Percentiles rank a stretch among this genome's conserved stretches.
phyloP scores from a whole-genome alignment of 2,888 invertebrate genomes.

The Maniola hyperantus region DNA sequence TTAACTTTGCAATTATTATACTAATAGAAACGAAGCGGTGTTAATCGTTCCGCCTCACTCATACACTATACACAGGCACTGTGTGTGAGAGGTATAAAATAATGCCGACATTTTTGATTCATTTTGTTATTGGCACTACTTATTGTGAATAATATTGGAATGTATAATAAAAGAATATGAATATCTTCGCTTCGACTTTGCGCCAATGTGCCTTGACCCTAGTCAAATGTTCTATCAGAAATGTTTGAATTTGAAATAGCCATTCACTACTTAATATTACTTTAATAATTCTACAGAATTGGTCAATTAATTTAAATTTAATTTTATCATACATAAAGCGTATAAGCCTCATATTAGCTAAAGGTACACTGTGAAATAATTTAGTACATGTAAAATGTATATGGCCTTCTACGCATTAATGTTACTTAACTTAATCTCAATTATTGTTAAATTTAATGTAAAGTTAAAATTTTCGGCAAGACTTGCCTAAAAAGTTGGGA shows the following conservation, averaged over 20 bases:
- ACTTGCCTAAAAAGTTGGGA: constrained; percentile 12
- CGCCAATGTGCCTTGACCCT: neutral
- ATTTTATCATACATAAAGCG: constrained; percentile 11
- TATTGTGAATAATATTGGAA: too few species aligned
- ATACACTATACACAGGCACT: too few species aligned
- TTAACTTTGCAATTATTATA: too few species aligned
- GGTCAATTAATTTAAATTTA: constrained; percentile 32
- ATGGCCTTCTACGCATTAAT: neutral
- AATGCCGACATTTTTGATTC: too few species aligned
- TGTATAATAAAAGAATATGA: too few species aligned
- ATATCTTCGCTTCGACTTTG: neutral
- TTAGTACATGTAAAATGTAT: constrained; percentile 1
- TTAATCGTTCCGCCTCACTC: too few species aligned
- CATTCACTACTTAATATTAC: constrained; percentile 34
- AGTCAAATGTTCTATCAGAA: constrained; percentile 23
- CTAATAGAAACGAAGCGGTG: too few species aligned
- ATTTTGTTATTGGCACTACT: too few species aligned
- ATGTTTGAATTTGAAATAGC: constrained; percentile 30
- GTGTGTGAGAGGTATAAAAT: too few species aligned
- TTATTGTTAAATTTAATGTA: constrained; percentile 12
- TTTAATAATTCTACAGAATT: constrained; percentile 32
- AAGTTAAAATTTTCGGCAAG: constrained; percentile 14
- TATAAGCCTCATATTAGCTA: constrained; percentile 19
- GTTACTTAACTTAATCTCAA: constrained; percentile 2
- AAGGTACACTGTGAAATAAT: constrained; percentile 26